phyloP scores from a whole-genome alignment of 2,888 invertebrate species.

The Chymomyza amoena region DNA sequence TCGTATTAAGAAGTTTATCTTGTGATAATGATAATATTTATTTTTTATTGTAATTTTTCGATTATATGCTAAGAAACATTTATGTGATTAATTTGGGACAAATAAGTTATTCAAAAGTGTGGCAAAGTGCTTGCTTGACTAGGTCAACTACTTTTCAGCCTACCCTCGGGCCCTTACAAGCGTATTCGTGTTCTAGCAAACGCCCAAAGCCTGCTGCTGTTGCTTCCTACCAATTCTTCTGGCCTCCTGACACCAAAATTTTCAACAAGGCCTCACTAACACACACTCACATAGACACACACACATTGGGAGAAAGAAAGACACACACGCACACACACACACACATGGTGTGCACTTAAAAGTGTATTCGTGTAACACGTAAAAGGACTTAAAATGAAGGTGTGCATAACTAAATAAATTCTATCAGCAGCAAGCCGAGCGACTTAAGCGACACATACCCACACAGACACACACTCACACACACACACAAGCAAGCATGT shows the following conservation, averaged over 20 bases:
- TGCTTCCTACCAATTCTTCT: neutral
- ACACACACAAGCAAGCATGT: conserved; percentile 39
- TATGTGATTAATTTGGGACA: too few relatives aligned
- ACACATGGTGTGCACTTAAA: conserved; percentile 29
- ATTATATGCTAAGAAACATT: too few relatives aligned
- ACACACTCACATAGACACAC: neutral
- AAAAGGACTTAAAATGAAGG: conserved; percentile 67
- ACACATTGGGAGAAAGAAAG: too few relatives aligned
- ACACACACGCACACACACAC: neutral
- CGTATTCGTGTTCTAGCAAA: neutral
- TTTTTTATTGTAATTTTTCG: too few relatives aligned
- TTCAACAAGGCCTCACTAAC: neutral
- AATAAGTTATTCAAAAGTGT: too few relatives aligned
- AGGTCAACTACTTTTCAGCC: too few relatives aligned
- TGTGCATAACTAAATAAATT: conserved; percentile 73
- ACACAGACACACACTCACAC: neutral
- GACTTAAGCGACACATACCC: conserved; percentile 26
- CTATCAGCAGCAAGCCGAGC: conserved; percentile 48
- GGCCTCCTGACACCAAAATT: conserved; percentile 1
- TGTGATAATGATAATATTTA: too few relatives aligned
- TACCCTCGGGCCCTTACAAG: too few relatives aligned
- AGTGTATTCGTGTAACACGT: conserved; percentile 61
- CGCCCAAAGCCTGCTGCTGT: neutral
- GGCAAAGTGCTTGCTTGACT: too few relatives aligned
- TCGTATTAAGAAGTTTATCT: too few relatives aligned